phyloP scores from a whole-genome alignment of 2,888 invertebrate species.

The Drosophila atroscutellata region DNA sequence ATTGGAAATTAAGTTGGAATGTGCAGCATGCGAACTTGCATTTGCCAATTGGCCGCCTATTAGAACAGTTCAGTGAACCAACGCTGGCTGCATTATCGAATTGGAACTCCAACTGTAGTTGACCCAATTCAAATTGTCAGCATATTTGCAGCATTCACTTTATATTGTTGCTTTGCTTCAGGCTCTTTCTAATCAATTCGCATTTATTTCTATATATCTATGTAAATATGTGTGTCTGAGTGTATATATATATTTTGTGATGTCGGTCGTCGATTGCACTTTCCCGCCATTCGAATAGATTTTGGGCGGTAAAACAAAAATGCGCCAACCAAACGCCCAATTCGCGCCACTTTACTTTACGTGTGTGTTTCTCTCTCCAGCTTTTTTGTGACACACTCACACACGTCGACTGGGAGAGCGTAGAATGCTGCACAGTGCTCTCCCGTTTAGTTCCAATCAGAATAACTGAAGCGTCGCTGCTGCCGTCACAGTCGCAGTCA shows the following conservation, averaged over 20 bases:
- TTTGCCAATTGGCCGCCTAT: background rate
- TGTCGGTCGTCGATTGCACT: slow-evolving; percentile 71
- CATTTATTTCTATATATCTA: slow-evolving; percentile 5
- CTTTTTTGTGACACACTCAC: slow-evolving; percentile 55
- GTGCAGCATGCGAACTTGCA: background rate
- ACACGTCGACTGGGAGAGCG: slow-evolving; percentile 36
- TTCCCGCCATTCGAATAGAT: slow-evolving; percentile 73
- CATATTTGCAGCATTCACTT: background rate
- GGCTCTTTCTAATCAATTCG: slow-evolving; percentile 48
- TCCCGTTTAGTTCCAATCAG: slow-evolving; percentile 71
- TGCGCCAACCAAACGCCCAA: slow-evolving; percentile 78
- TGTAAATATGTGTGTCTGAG: background rate
- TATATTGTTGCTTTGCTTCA: slow-evolving; percentile 1
- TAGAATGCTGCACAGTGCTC: slow-evolving; percentile 52
- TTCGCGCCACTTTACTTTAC: slow-evolving; percentile 73
- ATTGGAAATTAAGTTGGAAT: background rate
- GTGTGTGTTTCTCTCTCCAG: slow-evolving; percentile 30
- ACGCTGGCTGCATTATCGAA: background rate
- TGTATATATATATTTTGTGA: slow-evolving; percentile 13
- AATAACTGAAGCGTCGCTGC: slow-evolving; percentile 50
- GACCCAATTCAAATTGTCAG: slow-evolving; percentile 27
- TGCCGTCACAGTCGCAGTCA: slow-evolving; percentile 9
- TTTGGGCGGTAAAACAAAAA: slow-evolving; percentile 78
- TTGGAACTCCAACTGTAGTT: slow-evolving; percentile 9
- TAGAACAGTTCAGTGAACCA: background rate